Base-by-base conservation (phyloP, 2,888 invertebrate species). In the Nomada fucata region DNA sequence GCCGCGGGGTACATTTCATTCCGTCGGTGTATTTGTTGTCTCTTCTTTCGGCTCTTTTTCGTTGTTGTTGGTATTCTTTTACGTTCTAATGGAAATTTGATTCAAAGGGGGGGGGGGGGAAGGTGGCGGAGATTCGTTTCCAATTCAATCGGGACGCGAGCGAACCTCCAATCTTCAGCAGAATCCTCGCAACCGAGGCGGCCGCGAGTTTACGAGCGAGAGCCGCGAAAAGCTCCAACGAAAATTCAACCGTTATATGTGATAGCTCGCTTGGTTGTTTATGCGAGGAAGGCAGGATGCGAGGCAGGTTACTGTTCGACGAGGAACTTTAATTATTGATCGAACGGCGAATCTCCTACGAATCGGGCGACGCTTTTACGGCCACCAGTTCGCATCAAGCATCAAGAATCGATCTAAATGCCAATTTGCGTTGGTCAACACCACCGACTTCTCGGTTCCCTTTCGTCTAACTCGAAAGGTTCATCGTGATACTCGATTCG, bases 181-280 rank as follows among this genome's bases (percentile, higher is more conserved):
- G 29, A 50, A 36, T 63, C 53, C 72, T 42, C 53, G 65, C 29
- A 73, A 29, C 57, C 15, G 57, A 57, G 47, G 57, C 36, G 47
- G 15, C 53, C 9, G n/a, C 20, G 11, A 61, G 59, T 70, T 69
- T 69, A 59, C 59, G 59, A 59, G 57, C 44, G 4, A 36, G 36
- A 70, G 18, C 55, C 53, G 18, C 15, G 55, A n/a, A 29, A 64
- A 71, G 60, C 60, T 64, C 26, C 55, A 64, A 64, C 55, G 55
- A 64, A 73, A 73, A 73, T 55, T 55, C 72, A 64, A 72, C 63
- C 61, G 20, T 13, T 18, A 10, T 50, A 47, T 52, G 70, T 20
- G 60, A 71, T 52, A 23, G 60, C 42, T 52, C 18, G 3, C 15
- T 18, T 13, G 36, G 50, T 47, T 71, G 60, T 61, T 71, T 71